Conservation (phyloP, 2,797 vertebrate species). For the Xiphorhynchus erythropygius region DNA sequence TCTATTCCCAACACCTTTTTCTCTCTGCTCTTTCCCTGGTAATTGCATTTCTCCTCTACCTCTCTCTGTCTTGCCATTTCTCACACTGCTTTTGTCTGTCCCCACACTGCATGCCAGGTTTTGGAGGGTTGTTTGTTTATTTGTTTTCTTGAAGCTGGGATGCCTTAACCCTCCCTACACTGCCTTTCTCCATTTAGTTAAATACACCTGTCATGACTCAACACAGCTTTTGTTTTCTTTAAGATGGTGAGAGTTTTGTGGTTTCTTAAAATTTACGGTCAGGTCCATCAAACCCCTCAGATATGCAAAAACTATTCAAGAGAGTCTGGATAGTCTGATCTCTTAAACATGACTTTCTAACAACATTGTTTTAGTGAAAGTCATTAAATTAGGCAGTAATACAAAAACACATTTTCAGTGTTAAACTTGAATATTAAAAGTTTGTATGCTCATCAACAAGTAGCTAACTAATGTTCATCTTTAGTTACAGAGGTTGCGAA, state of each 20-base stretch:
- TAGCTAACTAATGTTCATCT: not conserved
- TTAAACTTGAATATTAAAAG: not conserved
- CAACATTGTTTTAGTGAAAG: not conserved
- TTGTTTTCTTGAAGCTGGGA: not conserved
- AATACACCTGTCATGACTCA: rapidly evolving
- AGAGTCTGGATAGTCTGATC: not conserved
- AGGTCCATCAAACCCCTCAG: not conserved
- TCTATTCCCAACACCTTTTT: not conserved
- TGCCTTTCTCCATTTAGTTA: not conserved
- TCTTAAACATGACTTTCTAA: not conserved
- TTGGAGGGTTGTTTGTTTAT: not conserved
- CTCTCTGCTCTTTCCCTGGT: not conserved
- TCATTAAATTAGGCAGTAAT: not conserved
- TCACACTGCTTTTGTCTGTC: not conserved
- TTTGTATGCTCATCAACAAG: not conserved
- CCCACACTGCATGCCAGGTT: not conserved
- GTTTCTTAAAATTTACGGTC: not conserved
- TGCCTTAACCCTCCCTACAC: not conserved
- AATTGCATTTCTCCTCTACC: not conserved
- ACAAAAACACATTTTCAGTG: not conserved
- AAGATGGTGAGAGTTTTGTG: not conserved
- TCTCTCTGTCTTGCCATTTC: not conserved
- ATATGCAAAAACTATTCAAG: not conserved
- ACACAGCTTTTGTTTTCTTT: not conserved
- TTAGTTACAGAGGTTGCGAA: not conserved